Evolutionary conservation across 2,888 invertebrate genomes (phyloP).

Genomic region (Drosophila suboccidentalis): DNA sequence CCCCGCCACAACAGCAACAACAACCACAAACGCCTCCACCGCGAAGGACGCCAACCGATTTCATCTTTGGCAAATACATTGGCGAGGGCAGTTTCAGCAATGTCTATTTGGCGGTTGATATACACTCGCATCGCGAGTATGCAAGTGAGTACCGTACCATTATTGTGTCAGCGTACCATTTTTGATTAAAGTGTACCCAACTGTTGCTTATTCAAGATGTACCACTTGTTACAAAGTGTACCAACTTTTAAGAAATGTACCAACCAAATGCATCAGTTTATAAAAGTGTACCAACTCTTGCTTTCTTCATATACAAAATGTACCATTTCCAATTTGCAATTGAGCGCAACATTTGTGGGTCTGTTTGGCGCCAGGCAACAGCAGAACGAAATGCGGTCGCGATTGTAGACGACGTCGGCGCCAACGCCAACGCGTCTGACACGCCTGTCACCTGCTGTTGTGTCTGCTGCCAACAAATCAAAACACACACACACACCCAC

Average conservation of each 20-base stretch:
- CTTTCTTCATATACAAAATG: neutral
- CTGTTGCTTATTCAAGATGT: neutral
- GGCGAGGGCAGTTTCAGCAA: conserved; percentile 99
- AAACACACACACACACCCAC: conserved; percentile 13
- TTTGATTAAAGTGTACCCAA: neutral
- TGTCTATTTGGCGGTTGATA: conserved; percentile 97
- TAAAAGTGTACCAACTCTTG: neutral
- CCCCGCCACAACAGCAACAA: conserved; percentile 49
- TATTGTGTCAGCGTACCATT: neutral
- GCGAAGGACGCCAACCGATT: conserved; percentile 90
- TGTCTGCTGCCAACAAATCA: conserved; percentile 62
- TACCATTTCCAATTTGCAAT: neutral
- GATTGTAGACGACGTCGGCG: conserved; percentile 22
- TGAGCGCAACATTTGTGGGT: conserved; percentile 48
- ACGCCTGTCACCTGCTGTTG: conserved; percentile 24
- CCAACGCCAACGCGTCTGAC: conserved; percentile 41
- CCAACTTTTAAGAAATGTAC: neutral
- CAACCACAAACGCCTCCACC: conserved; percentile 64
- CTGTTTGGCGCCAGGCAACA: conserved; percentile 66
- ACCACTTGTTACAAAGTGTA: neutral
- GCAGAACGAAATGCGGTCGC: conserved; percentile 66
- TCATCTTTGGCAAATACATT: conserved; percentile 96
- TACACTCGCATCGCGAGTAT: conserved; percentile 95
- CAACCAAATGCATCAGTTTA: no score
- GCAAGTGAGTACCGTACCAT: conserved; percentile 91